A percentile compares a stretch with the other conserved stretches of the same genome.
phyloP scores from a whole-genome alignment of 2,888 invertebrate genomes.

The Maniola hyperantus region DNA sequence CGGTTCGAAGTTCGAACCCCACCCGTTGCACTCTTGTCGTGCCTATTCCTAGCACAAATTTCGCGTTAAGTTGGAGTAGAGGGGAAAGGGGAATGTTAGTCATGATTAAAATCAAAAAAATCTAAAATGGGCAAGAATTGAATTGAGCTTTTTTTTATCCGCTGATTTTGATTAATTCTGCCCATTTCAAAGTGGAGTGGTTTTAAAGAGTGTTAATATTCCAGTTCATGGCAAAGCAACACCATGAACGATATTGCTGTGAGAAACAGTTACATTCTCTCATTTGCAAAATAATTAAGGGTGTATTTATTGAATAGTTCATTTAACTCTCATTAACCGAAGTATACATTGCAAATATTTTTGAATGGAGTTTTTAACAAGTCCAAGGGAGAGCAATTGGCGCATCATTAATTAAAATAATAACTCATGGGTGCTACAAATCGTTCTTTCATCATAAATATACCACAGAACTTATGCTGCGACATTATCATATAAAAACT shows the following conservation, averaged over 20 bases:
- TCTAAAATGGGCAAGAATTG: no score
- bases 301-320: background rate
- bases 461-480: background rate
- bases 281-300: background rate
- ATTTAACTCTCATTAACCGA: background rate
- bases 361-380: background rate
- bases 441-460: background rate
- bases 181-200: conserved; percentile 1
- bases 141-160: no score
- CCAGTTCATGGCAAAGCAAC: background rate
- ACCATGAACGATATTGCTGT: conserved; percentile 6
- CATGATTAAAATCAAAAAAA: no score
- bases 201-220: conserved; percentile 8
- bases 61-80: no score
- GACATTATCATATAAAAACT: background rate
- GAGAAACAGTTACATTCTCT: background rate
- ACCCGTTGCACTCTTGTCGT: no score
- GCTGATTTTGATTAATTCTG: background rate
- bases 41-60: no score
- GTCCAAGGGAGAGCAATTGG: background rate
- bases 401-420: background rate
- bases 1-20: no score
- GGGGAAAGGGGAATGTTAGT: no score
- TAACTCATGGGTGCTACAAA: background rate
- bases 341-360: background rate